A percentile compares a stretch with the other conserved stretches of the same genome.
phyloP scores from a whole-genome alignment of 2,113 vertebrate species.

The Xenotilapia flavipinnis region DNA sequence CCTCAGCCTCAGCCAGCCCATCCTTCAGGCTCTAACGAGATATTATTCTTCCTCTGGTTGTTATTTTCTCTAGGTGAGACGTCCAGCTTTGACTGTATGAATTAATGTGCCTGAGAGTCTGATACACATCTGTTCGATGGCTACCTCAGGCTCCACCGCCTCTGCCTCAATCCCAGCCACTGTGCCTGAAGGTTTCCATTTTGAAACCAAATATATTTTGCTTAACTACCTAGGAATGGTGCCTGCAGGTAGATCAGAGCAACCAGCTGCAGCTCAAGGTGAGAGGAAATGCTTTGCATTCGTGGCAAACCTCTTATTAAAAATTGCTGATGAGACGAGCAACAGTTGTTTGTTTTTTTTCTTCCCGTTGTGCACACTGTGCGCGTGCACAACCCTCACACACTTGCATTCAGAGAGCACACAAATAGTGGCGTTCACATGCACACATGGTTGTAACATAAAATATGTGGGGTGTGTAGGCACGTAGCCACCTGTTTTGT shows the following conservation, averaged over 20 bases:
- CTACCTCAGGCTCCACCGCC: conserved; percentile 53
- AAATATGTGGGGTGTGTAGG: background rate
- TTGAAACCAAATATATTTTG: conserved; percentile 90
- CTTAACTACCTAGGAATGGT: conserved; percentile 87
- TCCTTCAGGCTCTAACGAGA: background rate
- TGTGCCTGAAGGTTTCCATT: conserved; percentile 90
- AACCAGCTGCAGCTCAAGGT: conserved; percentile 39
- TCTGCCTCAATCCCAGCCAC: conserved; percentile 28
- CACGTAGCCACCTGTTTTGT: conserved; percentile 21
- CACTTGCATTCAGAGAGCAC: background rate
- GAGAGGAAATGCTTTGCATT: background rate
- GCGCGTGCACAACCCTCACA: background rate
- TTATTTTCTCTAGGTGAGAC: conserved; percentile 19
- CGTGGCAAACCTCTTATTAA: background rate
- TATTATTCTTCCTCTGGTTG: background rate
- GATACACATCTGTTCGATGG: conserved; percentile 59
- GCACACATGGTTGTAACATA: background rate
- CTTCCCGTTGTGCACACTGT: background rate
- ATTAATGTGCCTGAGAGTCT: conserved; percentile 57
- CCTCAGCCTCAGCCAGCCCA: background rate
- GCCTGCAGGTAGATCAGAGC: conserved; percentile 62
- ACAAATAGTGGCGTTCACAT: background rate
- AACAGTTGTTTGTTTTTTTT: background rate
- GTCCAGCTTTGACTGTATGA: conserved; percentile 33
- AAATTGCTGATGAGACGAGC: background rate